phyloP scores from a whole-genome alignment of 2,797 vertebrate genomes.

The Acomys russatus region DNA sequence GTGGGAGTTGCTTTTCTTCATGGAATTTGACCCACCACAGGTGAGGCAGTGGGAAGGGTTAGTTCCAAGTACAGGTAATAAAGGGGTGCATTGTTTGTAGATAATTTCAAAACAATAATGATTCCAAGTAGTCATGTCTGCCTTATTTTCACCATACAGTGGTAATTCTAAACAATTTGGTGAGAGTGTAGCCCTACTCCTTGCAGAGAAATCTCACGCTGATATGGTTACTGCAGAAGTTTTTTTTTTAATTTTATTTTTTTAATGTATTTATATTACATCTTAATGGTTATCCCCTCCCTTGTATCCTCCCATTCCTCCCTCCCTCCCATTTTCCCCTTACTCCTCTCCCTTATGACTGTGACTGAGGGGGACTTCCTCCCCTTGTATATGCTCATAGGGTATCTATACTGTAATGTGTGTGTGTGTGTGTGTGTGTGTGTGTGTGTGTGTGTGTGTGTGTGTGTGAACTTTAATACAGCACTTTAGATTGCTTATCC shows the following conservation, averaged over 20 bases:
- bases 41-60: background rate
- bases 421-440: too few species aligned
- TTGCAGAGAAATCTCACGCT: constrained; percentile 11
- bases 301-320: too few species aligned
- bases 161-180: constrained; percentile 20
- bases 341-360: too few species aligned
- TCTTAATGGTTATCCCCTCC: too few species aligned
- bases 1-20: constrained; percentile 53
- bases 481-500: background rate
- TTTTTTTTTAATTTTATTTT: too few species aligned
- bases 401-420: background rate
- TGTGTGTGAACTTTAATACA: constrained; percentile 14
- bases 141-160: constrained; percentile 21
- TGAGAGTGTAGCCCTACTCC: background rate
- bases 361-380: too few species aligned
- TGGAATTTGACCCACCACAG: constrained; percentile 27
- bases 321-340: too few species aligned
- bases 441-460: too few species aligned
- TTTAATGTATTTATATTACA: too few species aligned
- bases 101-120: constrained; percentile 50
- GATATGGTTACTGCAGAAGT: constrained; percentile 6
- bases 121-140: background rate
- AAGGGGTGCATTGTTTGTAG: background rate
- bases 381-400: too few species aligned
- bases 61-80: constrained; percentile 13